Evolutionary conservation across 2,888 invertebrate species (phyloP), one percentile per base, ranked within the genome.

Genomic region (Junonia oenone): DNA sequence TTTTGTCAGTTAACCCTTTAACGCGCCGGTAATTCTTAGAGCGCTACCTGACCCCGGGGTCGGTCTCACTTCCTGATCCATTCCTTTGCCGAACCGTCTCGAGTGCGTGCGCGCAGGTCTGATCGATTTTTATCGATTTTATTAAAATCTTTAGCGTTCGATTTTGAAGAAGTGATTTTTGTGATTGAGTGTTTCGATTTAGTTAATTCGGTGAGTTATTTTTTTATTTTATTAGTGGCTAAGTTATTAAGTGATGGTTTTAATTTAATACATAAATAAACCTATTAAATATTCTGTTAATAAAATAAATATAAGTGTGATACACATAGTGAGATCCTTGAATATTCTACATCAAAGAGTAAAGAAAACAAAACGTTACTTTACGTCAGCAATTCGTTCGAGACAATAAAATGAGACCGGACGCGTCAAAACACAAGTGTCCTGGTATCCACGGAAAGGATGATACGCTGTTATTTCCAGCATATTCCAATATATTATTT

Each of bases 401-500:
- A 81, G 78, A 85, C 81, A 86, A 84, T 88, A 88, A 86, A 85
- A 81, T 68, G 72, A 77, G 75, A 78, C 87, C 66, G 89, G 88
- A 90, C 89, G 79, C 80, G 80, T 83, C 81, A 81, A 73, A 76
- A 76, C 73, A 76, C 77, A 77, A 83, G 81, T 82, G 83, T 82
- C 85, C 83, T 70, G 74, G 80, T 77, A 81, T 81, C 83, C 81
- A 77, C 71, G 81, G 75, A 71, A 80, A 84, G 83, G 83, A 89
- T 90, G 87, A 88, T 90, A 89, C 90, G 81, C 83, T 86, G 90
- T 90, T 90, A 90, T 90, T 89, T 87, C 87, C 89, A 91, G 88
- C 90, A 90, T 90, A 91, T 90, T 91, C 90, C 91, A 90, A 91
- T 91, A 91, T 91, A 90, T 91, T 91, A 91, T 91, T 90, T 91